Evolutionary conservation across 2,797 vertebrate genomes (phyloP).

Genomic region (Oreonectes daqikongensis): DNA sequence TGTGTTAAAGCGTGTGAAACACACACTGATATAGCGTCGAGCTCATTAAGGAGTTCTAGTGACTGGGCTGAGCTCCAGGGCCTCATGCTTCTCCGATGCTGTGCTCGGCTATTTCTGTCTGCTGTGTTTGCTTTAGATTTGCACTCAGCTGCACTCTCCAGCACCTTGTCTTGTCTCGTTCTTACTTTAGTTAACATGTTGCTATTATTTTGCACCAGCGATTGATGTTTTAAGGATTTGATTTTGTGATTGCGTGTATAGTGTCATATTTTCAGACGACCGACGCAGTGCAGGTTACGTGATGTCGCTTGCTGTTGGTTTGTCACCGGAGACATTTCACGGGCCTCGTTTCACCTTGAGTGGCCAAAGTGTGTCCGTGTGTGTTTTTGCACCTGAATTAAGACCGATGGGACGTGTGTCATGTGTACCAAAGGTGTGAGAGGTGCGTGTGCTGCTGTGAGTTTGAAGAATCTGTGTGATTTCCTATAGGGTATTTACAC

Average conservation of each 20-base stretch:
- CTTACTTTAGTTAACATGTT: constrained; percentile 13
- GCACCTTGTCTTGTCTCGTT: constrained; percentile 53
- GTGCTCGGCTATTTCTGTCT: constrained; percentile 56
- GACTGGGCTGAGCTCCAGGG: constrained; percentile 54
- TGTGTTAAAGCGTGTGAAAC: constrained; percentile 25
- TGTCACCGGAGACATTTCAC: not conserved
- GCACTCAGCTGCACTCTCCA: constrained; percentile 33
- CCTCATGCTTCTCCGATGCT: constrained; percentile 51
- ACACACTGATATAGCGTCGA: constrained; percentile 1
- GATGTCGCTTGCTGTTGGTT: not conserved
- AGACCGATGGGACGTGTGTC: constrained; percentile 20
- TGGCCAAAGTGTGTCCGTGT: constrained; percentile 17
- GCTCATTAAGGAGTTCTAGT: constrained; percentile 36
- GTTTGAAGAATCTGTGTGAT: constrained; percentile 32
- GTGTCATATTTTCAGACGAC: constrained; percentile 8
- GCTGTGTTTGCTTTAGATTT: constrained; percentile 54
- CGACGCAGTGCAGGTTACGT: not conserved
- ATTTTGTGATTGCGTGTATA: constrained; percentile 30
- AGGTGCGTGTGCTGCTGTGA: constrained; percentile 27
- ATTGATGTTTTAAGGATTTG: not conserved
- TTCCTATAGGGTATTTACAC: constrained; percentile 35
- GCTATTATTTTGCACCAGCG: constrained; percentile 4
- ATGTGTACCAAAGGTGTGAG: constrained; percentile 35
- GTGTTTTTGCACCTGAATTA: constrained; percentile 27
- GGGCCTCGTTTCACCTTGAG: not conserved